These are phyloP conservation scores for Fistularia commersonii DNA, from an alignment of 2,797 vertebrate genomes.

Conservation along the genomic window DNA sequence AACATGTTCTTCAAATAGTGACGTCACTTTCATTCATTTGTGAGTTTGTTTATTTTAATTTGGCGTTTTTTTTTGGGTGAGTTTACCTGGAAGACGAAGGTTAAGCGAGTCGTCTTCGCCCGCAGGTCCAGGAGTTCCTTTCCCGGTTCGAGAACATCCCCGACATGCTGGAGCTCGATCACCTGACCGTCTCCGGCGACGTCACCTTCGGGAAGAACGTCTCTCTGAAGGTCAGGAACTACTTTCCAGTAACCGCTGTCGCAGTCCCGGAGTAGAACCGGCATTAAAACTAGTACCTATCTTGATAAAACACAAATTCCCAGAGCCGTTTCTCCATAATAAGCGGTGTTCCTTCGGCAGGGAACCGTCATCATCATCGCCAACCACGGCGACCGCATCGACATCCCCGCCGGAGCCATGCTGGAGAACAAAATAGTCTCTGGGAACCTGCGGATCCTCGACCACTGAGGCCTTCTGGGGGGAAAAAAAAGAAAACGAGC, in stretches of 20 bases:
- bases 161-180: conserved; percentile 97
- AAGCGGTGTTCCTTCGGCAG: conserved; percentile 54
- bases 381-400: conserved; percentile 94
- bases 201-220: conserved; percentile 98
- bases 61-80: no score
- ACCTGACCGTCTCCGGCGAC: conserved; percentile 96
- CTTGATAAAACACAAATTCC: no score
- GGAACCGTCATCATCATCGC: conserved; percentile 99
- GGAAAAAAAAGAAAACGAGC: no score
- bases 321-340: no score
- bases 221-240: conserved; percentile 83
- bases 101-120: neutral
- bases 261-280: no score
- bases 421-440: conserved; percentile 98
- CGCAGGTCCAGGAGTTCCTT: conserved; percentile 93
- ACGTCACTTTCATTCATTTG: no score
- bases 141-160: conserved; percentile 96
- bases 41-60: no score
- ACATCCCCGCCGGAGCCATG: conserved; percentile 91
- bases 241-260: no score
- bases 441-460: conserved; percentile 95
- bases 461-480: conserved; percentile 80
- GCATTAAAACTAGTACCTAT: no score
- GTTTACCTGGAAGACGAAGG: no score
- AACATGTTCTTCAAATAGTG: no score